Base-by-base conservation (phyloP, 2,113 vertebrate genomes). In the Oreochromis spilurus region DNA sequence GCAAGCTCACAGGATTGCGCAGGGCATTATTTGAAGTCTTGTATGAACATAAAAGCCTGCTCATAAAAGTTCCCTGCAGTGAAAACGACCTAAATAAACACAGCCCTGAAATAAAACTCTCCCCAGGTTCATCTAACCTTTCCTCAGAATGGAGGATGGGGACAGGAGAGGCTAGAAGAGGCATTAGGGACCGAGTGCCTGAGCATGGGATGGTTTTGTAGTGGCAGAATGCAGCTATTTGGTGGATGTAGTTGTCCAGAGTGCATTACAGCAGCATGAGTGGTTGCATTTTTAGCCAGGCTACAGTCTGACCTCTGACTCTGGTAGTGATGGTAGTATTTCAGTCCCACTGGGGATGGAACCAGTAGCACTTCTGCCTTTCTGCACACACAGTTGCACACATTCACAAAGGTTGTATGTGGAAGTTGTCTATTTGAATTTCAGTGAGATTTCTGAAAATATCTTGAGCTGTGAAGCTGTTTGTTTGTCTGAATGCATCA, bases 1-100 rank as follows among this genome's bases (percentile, higher is more conserved):
- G 75, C 83, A 21, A 26, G 31, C 84, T 87, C 79, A 4, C 53
- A 84, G 89, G 52, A 90, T 85, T 58, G 87, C 26, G n/a, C 84
- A 40, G 40, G 29, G 26, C 72, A 36, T 89, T 82, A 89, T 92
- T 86, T 89, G 81, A 89, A 88, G 87, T 36, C 62, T 31, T 77
- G 78, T 86, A 36, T 79, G 89, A 93, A 89, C 90, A 89, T 90
- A 90, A 91, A 85, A 93, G 82, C 82, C 38, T 17, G 70, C 85
- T 92, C 90, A 53, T 93, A 90, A 93, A 92, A 89, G 87, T 86
- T 86, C 36, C 79, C 86, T 17, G 48, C 81, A 55, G 90, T 79
- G 87, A 89, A 92, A 93, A 92, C 75, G 72, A 84, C 86, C 91
- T 67, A 82, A 89, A 93, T 92, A 92, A 93, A 93, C 85, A 89